Evolutionary conservation across 2,797 vertebrate species (phyloP).

Genomic region (Erethizon dorsatum): DNA sequence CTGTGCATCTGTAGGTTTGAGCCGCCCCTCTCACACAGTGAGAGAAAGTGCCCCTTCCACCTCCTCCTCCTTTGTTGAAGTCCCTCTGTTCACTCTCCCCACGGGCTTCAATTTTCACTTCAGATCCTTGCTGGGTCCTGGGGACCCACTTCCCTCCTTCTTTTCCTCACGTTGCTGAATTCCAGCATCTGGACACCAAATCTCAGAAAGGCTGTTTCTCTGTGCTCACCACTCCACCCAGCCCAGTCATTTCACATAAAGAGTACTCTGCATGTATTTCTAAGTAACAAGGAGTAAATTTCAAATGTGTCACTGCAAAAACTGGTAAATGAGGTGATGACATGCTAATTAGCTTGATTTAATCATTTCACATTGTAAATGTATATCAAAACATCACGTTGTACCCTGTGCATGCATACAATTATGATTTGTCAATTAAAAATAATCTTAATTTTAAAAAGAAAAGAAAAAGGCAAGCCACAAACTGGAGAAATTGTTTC

Average conservation of each 20-base stretch:
- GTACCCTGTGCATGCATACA: background rate
- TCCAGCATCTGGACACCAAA: background rate
- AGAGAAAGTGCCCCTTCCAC: background rate
- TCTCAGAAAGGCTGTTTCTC: background rate
- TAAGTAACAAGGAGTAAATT: background rate
- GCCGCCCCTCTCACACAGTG: background rate
- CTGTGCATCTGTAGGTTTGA: background rate
- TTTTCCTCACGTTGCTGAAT: background rate
- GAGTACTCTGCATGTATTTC: background rate
- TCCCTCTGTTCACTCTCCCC: background rate
- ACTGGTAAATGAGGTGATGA: background rate
- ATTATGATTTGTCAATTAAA: background rate
- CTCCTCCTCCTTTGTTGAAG: background rate
- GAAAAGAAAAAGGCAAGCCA: slow-evolving; percentile 24
- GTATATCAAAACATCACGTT: background rate
- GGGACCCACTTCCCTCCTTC: background rate
- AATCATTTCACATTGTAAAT: background rate
- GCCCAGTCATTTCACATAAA: background rate
- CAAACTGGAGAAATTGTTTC: background rate
- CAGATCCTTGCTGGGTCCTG: background rate
- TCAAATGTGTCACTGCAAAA: background rate
- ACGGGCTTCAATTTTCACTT: background rate
- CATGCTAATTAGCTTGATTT: background rate
- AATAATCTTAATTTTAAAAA: background rate
- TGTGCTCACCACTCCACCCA: background rate